Evolutionary conservation across 2,888 invertebrate species (phyloP).

Genomic region (Microdon myrmicae): DNA sequence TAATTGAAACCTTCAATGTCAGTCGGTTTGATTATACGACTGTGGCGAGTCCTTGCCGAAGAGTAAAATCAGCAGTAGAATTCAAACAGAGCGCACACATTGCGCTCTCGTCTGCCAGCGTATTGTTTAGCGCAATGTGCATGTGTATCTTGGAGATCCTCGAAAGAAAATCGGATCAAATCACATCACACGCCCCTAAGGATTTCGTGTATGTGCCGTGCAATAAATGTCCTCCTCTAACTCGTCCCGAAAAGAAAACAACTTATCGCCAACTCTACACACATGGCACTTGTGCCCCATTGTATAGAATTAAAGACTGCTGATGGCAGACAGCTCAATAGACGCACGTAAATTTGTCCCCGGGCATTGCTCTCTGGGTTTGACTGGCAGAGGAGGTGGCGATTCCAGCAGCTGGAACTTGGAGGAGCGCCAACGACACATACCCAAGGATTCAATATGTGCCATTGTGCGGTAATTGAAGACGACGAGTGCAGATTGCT

Average conservation of each 20-base stretch:
- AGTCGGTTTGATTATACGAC: constrained; percentile 36
- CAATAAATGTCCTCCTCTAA: constrained; percentile 43
- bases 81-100: constrained; percentile 57
- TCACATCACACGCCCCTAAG: constrained; percentile 48
- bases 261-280: constrained; percentile 22
- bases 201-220: constrained; percentile 26
- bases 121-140: constrained; percentile 46
- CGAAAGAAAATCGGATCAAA: constrained; percentile 45
- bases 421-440: constrained; percentile 25
- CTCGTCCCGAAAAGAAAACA: constrained; percentile 30
- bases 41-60: constrained; percentile 3
- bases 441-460: constrained; percentile 13
- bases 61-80: constrained; percentile 27
- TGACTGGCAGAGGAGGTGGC: constrained; percentile 18
- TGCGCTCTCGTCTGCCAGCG: constrained; percentile 40
- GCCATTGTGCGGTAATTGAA: too few species aligned
- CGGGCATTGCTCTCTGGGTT: constrained; percentile 45
- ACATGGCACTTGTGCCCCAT: constrained; percentile 46
- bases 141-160: constrained; percentile 10
- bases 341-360: constrained; percentile 41
- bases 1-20: constrained; percentile 51
- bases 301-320: constrained; percentile 34
- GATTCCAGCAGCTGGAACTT: constrained; percentile 43
- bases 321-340: constrained; percentile 19
- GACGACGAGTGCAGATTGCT: constrained; percentile 56